Conservation (phyloP, 1,140 invertebrate genomes). For the Popillia japonica region DNA sequence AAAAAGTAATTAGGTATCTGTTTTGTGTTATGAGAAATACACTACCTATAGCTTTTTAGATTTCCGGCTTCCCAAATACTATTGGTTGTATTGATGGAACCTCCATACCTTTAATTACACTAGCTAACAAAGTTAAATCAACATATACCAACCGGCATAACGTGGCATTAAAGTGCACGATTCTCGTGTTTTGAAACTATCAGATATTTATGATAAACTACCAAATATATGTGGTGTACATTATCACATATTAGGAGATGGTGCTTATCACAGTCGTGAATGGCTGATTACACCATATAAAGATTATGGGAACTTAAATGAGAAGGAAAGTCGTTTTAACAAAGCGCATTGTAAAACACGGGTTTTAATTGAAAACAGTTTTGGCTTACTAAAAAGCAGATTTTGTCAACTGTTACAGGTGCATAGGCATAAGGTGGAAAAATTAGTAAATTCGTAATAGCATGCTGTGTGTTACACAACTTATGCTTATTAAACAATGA, state of each 20-base stretch:
- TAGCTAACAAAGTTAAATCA: constrained; percentile 41
- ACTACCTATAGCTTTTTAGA: constrained; percentile 6
- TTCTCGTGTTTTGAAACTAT: too few relatives aligned
- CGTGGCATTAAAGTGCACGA: too few relatives aligned
- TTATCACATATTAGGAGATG: constrained; percentile 56
- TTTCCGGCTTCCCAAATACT: constrained; percentile 38
- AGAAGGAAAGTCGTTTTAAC: constrained; percentile 54
- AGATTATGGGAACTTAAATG: constrained; percentile 54
- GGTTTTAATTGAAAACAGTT: constrained; percentile 43
- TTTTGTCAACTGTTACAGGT: constrained; percentile 53
- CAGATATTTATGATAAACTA: not conserved
- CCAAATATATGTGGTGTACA: constrained; percentile 42
- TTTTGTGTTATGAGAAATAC: not conserved
- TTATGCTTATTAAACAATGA: constrained; percentile 53
- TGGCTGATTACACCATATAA: constrained; percentile 55
- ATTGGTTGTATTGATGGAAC: constrained; percentile 42
- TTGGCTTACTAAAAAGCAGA: constrained; percentile 52
- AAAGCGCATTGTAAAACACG: constrained; percentile 47
- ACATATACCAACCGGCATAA: constrained; percentile 43
- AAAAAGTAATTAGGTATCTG: not conserved
- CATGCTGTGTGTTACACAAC: constrained; percentile 58
- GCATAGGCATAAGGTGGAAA: constrained; percentile 51
- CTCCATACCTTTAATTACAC: constrained; percentile 37
- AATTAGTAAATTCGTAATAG: constrained; percentile 52
- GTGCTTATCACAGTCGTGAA: constrained; percentile 54